Percentiles rank a stretch among this genome's conserved stretches.
Conservation (phyloP, 2,888 invertebrate genomes). For the Tethea ocularis region DNA sequence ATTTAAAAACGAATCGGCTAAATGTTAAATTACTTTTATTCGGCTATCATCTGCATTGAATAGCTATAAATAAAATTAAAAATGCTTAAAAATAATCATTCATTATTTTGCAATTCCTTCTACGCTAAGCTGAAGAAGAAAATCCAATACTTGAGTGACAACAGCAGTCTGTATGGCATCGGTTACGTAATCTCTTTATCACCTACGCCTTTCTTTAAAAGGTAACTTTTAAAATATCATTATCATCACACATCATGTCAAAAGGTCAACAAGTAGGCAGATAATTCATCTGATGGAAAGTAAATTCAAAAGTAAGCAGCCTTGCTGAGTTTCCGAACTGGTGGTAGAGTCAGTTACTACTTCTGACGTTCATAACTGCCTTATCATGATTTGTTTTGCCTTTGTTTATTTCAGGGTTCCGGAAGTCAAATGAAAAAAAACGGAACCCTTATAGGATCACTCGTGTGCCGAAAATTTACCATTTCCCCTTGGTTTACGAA, state of each 20-base stretch:
- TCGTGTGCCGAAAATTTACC: too few species aligned
- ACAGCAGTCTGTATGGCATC: conserved; percentile 64
- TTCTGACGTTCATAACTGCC: too few species aligned
- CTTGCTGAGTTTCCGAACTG: too few species aligned
- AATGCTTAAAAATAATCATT: neutral
- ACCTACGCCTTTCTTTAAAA: conserved; percentile 48
- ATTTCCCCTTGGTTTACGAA: too few species aligned
- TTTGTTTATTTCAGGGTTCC: too few species aligned
- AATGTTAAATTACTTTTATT: neutral
- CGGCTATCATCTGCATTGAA: neutral
- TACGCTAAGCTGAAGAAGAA: conserved; percentile 39
- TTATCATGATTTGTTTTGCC: too few species aligned
- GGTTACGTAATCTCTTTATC: conserved; percentile 58
- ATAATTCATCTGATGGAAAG: too few species aligned
- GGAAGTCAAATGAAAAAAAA: too few species aligned
- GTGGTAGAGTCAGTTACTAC: too few species aligned
- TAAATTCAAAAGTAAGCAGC: too few species aligned
- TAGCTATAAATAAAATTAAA: neutral
- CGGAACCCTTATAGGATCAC: too few species aligned
- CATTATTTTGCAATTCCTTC: neutral
- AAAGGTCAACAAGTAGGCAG: neutral
- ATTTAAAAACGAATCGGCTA: neutral
- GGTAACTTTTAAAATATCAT: conserved; percentile 50
- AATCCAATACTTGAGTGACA: conserved; percentile 61
- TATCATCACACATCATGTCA: neutral